Percentiles rank a stretch among this genome's conserved stretches.
Evolutionary conservation across 2,888 invertebrate species (phyloP).

Genomic region (Polydrusus cervinus): DNA sequence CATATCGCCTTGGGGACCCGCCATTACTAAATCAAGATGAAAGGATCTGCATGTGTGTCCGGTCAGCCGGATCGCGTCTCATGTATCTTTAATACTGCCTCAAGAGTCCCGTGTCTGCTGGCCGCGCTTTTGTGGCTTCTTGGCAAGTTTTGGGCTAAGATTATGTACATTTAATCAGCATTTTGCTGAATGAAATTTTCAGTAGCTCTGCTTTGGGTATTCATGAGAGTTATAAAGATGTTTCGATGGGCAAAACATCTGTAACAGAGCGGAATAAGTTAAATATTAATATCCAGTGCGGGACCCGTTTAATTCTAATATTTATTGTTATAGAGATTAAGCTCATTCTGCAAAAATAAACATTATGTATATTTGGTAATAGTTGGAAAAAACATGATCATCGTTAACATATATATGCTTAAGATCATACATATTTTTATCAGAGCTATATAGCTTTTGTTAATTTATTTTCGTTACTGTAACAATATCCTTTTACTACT

Average conservation of each 20-base stretch:
- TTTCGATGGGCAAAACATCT: constrained; percentile 11
- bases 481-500: no score
- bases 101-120: constrained; percentile 54
- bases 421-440: no score
- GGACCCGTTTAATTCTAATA: no score
- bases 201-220: constrained; percentile 22
- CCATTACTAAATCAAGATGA: constrained; percentile 63
- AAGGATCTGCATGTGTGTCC: constrained; percentile 60
- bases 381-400: no score
- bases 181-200: constrained; percentile 48
- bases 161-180: constrained; percentile 60
- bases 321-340: no score
- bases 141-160: constrained; percentile 59
- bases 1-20: constrained; percentile 59
- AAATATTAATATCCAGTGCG: background rate
- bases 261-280: constrained; percentile 6
- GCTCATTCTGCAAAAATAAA: no score
- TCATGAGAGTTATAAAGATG: constrained; percentile 25
- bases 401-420: no score
- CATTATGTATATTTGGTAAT: no score
- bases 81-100: constrained; percentile 61
- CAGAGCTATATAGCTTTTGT: no score
- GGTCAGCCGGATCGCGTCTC: constrained; percentile 56
- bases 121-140: constrained; percentile 56
- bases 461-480: no score